phyloP scores from a whole-genome alignment of 2,113 vertebrate species.

The Apaloderma vittatum region DNA sequence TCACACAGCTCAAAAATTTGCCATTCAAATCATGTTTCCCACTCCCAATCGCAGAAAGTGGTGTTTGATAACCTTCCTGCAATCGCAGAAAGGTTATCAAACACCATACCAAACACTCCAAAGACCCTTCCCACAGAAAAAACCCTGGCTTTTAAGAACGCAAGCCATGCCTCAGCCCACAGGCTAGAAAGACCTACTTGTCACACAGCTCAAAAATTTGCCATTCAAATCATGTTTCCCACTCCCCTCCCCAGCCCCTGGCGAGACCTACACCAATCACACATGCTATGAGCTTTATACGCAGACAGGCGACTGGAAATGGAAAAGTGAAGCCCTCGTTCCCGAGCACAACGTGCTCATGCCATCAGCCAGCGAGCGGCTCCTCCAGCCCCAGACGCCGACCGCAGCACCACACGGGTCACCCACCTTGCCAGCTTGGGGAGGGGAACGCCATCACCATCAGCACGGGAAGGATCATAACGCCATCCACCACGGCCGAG shows the following conservation, averaged over 20 bases:
- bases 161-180: background rate
- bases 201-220: accelerated
- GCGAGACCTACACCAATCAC: accelerated
- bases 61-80: too few species aligned
- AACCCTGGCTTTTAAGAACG: background rate
- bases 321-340: background rate
- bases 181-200: too few species aligned
- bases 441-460: conserved; percentile 83
- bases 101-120: background rate
- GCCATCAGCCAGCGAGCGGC: background rate
- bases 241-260: background rate
- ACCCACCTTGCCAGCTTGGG: conserved; percentile 88
- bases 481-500: conserved; percentile 82
- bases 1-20: accelerated
- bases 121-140: background rate
- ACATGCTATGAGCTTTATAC: background rate
- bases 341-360: accelerated
- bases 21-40: background rate
- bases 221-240: background rate
- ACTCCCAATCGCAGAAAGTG: too few species aligned
- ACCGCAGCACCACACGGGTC: accelerated
- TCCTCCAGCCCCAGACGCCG: background rate
- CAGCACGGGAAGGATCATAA: conserved; percentile 86
- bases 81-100: background rate
- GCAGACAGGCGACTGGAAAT: accelerated